Percentiles rank a stretch among this genome's conserved stretches.
These are phyloP conservation scores for Callocephalon fimbriatum DNA, from an alignment of 2,113 vertebrate species.

Conservation along the genomic window DNA sequence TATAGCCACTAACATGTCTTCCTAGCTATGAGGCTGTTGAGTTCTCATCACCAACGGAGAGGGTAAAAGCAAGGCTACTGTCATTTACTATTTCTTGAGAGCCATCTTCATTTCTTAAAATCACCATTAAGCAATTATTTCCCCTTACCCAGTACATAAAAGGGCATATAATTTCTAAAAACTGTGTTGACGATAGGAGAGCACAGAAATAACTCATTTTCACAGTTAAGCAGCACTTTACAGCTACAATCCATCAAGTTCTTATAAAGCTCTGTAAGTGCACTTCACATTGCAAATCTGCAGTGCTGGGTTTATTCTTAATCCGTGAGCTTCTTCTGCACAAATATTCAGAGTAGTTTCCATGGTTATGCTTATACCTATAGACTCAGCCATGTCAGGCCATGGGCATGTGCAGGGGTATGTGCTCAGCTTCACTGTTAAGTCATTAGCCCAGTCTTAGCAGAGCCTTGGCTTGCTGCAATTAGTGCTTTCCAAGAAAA, in stretches of 20 bases:
- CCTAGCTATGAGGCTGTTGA: background rate
- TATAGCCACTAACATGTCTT: background rate
- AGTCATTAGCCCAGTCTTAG: background rate
- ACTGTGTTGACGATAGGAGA: background rate
- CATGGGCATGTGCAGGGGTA: accelerated
- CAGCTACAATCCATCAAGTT: conserved; percentile 4
- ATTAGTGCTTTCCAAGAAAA: background rate
- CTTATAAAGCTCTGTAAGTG: background rate
- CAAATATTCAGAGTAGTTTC: background rate
- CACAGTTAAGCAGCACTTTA: background rate
- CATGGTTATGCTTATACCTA: background rate
- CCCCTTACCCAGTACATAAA: background rate
- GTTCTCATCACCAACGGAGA: background rate
- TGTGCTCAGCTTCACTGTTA: background rate
- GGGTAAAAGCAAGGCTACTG: background rate
- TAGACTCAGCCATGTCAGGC: background rate
- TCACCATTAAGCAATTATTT: background rate
- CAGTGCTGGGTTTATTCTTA: background rate
- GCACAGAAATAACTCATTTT: conserved; percentile 9
- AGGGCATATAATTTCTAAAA: background rate
- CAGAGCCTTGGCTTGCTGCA: background rate
- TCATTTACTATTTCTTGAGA: background rate
- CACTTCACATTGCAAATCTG: background rate
- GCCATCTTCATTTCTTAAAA: background rate
- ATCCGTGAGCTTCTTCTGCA: background rate